phyloP scores from a whole-genome alignment of 92 coral and sea anemone genomes.

The Parazoanthus atlanticus region DNA sequence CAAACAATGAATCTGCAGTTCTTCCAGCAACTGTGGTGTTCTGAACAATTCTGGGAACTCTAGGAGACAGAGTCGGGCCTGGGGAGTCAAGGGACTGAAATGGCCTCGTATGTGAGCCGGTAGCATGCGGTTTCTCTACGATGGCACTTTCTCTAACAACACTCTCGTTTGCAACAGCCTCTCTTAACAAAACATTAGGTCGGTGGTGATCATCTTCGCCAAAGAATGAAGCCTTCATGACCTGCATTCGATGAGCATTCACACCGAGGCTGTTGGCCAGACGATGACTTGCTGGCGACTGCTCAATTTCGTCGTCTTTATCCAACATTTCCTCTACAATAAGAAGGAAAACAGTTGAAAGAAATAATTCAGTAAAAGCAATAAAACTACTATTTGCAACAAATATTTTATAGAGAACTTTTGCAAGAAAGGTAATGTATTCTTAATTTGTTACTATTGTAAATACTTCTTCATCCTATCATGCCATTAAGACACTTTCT shows the following conservation, averaged over 20 bases:
- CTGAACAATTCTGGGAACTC: conserved; percentile 51
- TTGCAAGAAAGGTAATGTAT: neutral
- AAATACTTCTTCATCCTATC: neutral
- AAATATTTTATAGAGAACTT: too few species aligned
- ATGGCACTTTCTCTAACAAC: conserved; percentile 28
- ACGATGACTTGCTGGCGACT: conserved; percentile 92
- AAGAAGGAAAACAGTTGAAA: conserved; percentile 8
- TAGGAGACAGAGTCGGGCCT: conserved; percentile 72
- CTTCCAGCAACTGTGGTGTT: conserved; percentile 44
- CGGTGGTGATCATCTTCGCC: conserved; percentile 70
- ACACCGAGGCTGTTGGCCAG: conserved; percentile 87
- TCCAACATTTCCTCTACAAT: conserved; percentile 52
- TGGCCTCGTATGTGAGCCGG: conserved; percentile 46
- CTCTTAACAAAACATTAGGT: conserved; percentile 23
- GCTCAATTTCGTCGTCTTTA: conserved; percentile 63
- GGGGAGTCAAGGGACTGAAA: conserved; percentile 41
- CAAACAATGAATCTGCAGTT: conserved; percentile 68
- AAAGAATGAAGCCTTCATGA: conserved; percentile 99
- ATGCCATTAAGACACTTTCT: too few species aligned
- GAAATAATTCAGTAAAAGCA: neutral
- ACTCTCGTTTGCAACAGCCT: conserved; percentile 7
- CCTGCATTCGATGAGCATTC: conserved; percentile 97
- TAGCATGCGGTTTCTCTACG: conserved; percentile 56
- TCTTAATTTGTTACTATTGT: neutral
- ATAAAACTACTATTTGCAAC: neutral